Conservation (phyloP, 1,140 invertebrate genomes). For the Drosophila persimilis region DNA sequence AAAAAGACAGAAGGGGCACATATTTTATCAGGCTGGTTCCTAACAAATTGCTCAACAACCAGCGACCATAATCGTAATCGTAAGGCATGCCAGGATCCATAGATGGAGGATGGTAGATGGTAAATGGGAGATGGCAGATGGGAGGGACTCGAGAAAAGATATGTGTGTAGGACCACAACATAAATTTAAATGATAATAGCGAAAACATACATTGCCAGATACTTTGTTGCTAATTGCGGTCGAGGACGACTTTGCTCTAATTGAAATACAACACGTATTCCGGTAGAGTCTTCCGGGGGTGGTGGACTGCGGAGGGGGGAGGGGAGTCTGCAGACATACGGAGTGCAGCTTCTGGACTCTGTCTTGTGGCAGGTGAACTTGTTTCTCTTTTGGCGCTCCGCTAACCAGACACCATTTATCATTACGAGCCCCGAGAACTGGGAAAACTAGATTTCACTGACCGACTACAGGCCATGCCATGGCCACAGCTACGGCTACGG, state of each 20-base stretch:
- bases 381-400: conserved; percentile 73
- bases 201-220: conserved; percentile 73
- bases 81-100: conserved; percentile 13
- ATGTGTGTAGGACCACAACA: conserved; percentile 58
- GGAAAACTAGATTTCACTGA: conserved; percentile 69
- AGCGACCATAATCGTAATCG: conserved; percentile 29
- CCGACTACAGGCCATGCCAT: conserved; percentile 33
- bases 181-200: conserved; percentile 79
- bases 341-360: conserved; percentile 1
- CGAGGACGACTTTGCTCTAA: conserved; percentile 73
- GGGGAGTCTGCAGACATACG: too few species aligned
- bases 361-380: conserved; percentile 58
- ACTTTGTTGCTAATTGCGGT: conserved; percentile 73
- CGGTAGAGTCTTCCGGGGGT: not conserved
- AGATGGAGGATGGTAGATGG: too few species aligned
- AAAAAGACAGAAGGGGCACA: conserved; percentile 6
- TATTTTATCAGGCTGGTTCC: conserved; percentile 19
- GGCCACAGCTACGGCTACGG: too few species aligned
- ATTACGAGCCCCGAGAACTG: conserved; percentile 51
- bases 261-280: conserved; percentile 67
- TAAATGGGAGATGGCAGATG: not conserved
- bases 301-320: conserved; percentile 7
- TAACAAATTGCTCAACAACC: conserved; percentile 45
- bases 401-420: conserved; percentile 77
- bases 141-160: conserved; percentile 37